phyloP scores from a whole-genome alignment of 2,797 vertebrate genomes.

The Acomys russatus region DNA sequence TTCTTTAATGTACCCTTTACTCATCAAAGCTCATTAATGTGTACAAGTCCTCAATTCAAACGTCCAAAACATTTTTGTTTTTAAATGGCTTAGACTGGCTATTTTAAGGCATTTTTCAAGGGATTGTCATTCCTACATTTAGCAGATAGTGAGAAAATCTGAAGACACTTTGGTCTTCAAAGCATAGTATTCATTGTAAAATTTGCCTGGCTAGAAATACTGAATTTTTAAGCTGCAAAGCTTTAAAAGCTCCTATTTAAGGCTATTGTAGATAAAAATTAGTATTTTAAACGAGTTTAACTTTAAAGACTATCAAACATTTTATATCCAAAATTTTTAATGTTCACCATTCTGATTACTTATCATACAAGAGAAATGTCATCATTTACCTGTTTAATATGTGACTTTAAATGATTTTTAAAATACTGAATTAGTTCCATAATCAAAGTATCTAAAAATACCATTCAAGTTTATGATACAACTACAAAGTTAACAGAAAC shows the following conservation, averaged over 20 bases:
- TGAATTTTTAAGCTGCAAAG: slow-evolving; percentile 40
- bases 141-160: slow-evolving; percentile 35
- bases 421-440: slow-evolving; percentile 67
- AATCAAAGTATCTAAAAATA: slow-evolving; percentile 67
- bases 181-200: slow-evolving; percentile 7
- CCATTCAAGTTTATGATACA: slow-evolving; percentile 65
- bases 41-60: neutral
- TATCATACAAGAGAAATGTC: slow-evolving; percentile 36
- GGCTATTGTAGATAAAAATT: slow-evolving; percentile 41
- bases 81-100: neutral
- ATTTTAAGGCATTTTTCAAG: slow-evolving; percentile 49
- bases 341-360: slow-evolving; percentile 69
- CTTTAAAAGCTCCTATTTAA: slow-evolving; percentile 69
- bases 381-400: slow-evolving; percentile 67
- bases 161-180: slow-evolving; percentile 23
- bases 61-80: neutral
- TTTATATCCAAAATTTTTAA: slow-evolving; percentile 31
- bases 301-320: slow-evolving; percentile 63
- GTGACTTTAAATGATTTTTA: slow-evolving; percentile 45
- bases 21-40: slow-evolving; percentile 37
- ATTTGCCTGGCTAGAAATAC: slow-evolving; percentile 3
- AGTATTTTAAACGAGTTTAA: slow-evolving; percentile 43
- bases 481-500: slow-evolving; percentile 59
- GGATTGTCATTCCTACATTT: neutral
- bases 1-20: neutral